Conservation (phyloP, 2,797 vertebrate genomes). For the Crocodylus rhombifer region DNA sequence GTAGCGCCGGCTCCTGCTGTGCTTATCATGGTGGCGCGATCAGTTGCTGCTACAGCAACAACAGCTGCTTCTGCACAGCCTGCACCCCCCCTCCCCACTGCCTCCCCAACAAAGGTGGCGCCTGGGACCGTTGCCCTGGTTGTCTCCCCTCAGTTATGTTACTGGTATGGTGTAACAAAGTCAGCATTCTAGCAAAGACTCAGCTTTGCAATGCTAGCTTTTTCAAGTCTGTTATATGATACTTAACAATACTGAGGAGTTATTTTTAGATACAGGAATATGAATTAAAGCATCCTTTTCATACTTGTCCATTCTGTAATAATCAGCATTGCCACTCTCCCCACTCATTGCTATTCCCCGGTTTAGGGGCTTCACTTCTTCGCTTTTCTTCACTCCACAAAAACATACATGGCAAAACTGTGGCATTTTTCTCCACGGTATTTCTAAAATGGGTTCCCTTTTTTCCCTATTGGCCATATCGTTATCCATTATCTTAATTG, state of each 20-base stretch:
- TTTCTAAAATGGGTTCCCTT: neutral
- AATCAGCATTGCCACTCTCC: neutral
- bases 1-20: no score
- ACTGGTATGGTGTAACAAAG: neutral
- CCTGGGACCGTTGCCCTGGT: no score
- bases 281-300: neutral
- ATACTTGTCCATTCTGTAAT: neutral
- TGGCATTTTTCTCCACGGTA: neutral
- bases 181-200: neutral
- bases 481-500: neutral
- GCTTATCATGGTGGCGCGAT: no score
- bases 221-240: neutral
- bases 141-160: no score
- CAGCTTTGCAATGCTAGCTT: neutral
- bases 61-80: no score
- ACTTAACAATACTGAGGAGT: neutral
- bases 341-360: slow-evolving; percentile 26
- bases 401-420: neutral
- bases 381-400: neutral
- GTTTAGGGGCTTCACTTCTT: neutral
- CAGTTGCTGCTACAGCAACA: no score
- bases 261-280: neutral
- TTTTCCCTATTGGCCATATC: neutral
- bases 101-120: no score
- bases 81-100: no score